These are phyloP conservation scores for Chlorospingus flavigularis DNA, from an alignment of 2,797 vertebrate genomes.

Conservation along the genomic window DNA sequence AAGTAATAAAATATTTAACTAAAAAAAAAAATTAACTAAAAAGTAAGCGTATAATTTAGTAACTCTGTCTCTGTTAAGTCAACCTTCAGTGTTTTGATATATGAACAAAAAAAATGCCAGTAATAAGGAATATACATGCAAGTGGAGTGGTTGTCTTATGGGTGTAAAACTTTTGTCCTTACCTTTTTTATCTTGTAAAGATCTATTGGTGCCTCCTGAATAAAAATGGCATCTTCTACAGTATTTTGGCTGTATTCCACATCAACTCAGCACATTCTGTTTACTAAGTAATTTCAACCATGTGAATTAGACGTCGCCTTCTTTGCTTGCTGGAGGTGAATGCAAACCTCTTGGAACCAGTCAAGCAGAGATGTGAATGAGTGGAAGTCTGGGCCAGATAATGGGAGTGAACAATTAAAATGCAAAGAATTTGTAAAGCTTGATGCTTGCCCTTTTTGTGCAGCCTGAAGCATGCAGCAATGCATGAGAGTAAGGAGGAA, in stretches of 20 bases:
- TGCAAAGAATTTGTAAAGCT: background rate
- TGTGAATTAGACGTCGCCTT: background rate
- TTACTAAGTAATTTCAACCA: background rate
- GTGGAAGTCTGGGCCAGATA: background rate
- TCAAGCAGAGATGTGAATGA: background rate
- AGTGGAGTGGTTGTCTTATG: background rate
- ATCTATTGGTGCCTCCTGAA: background rate
- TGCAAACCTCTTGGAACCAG: background rate
- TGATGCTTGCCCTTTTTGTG: background rate
- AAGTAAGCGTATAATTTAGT: background rate
- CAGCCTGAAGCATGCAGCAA: background rate
- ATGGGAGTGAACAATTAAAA: background rate
- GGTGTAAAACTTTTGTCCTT: background rate
- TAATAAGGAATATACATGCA: background rate
- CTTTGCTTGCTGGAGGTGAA: background rate
- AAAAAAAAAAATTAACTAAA: background rate
- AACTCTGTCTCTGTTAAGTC: background rate
- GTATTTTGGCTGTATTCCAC: background rate
- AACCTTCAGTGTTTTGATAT: background rate
- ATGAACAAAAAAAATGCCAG: background rate
- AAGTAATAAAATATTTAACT: background rate
- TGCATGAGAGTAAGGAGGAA: background rate
- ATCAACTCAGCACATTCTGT: background rate
- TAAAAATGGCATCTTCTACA: background rate
- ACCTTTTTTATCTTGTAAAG: background rate